Evolutionary conservation across 2,113 vertebrate species (phyloP).

Genomic region (Bolborhynchus lineola): DNA sequence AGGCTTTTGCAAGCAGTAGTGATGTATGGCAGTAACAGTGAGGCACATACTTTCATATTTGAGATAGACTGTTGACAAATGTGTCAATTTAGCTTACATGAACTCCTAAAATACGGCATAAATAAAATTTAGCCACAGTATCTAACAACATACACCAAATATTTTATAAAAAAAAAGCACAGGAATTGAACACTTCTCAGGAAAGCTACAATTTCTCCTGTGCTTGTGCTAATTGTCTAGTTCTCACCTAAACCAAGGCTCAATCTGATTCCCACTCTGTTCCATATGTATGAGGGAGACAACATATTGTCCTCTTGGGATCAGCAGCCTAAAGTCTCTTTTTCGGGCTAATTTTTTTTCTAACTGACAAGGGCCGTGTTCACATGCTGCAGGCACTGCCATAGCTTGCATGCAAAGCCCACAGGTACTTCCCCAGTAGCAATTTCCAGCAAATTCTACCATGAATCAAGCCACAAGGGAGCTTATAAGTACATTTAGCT

Average conservation of each 20-base stretch:
- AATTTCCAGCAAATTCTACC: background rate
- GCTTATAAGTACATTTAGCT: background rate
- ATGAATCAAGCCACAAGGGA: background rate
- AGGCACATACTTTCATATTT: background rate
- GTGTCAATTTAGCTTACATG: background rate
- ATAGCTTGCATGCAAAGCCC: background rate
- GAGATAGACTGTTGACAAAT: background rate
- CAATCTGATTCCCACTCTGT: accelerated
- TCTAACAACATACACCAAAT: background rate
- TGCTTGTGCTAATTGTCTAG: background rate
- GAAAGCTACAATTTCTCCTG: background rate
- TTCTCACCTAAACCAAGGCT: background rate
- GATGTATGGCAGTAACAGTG: background rate
- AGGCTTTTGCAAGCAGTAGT: background rate
- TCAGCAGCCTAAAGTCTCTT: background rate
- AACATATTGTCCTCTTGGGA: background rate
- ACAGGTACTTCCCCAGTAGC: background rate
- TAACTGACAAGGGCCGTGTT: background rate
- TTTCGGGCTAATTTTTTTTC: background rate
- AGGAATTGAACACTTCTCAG: background rate
- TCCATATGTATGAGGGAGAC: background rate
- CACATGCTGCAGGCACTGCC: too few relatives aligned
- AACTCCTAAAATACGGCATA: background rate
- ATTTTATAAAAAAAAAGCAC: background rate
- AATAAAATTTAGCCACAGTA: background rate